These are phyloP conservation scores for Acropternis orthonyx DNA, from an alignment of 2,797 vertebrate species.

Conservation along the genomic window DNA sequence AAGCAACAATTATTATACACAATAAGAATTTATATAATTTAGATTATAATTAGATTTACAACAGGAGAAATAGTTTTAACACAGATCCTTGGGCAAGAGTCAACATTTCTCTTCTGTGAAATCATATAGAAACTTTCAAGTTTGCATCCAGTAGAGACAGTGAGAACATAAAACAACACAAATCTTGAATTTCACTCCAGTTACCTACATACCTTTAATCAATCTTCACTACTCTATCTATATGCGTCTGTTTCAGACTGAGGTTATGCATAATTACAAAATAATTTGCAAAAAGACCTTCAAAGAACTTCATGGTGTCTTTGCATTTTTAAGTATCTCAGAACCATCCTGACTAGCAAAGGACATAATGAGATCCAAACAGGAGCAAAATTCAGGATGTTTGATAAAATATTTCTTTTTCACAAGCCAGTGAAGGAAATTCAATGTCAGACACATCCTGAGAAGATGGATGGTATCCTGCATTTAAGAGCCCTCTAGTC, in stretches of 20 bases:
- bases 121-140: not conserved
- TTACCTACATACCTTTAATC: not conserved
- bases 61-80: not conserved
- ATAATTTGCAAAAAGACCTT: not conserved
- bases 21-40: not conserved
- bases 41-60: not conserved
- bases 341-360: not conserved
- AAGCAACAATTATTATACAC: not conserved
- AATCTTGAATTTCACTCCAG: not conserved
- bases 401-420: slow-evolving; percentile 25
- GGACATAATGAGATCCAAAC: not conserved
- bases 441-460: slow-evolving; percentile 18
- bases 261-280: not conserved
- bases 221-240: not conserved
- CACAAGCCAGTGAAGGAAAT: slow-evolving; percentile 38
- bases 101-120: not conserved
- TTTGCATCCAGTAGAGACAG: not conserved
- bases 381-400: slow-evolving; percentile 10
- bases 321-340: not conserved
- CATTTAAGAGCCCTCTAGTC: not conserved
- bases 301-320: not conserved
- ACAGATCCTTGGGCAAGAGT: not conserved
- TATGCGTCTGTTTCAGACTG: not conserved
- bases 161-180: not conserved
- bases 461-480: slow-evolving; percentile 55